A percentile compares a stretch with the other conserved stretches of the same genome.
Conservation (phyloP, 2,797 vertebrate genomes). For the Malacoraja senta region DNA sequence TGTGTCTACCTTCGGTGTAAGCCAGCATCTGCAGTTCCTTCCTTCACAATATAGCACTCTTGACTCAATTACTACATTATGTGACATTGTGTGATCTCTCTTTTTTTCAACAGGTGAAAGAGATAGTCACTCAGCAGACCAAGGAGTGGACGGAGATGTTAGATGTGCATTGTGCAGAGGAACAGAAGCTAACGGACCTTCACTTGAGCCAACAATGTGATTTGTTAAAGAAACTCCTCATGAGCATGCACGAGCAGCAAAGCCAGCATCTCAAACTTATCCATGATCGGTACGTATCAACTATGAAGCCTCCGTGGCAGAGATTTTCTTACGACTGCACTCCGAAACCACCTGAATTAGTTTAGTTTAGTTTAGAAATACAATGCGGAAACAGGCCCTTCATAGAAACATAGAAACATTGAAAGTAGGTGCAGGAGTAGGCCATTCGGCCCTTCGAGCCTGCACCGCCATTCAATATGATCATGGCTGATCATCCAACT, state of each 20-base stretch:
- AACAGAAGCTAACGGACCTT: conserved; percentile 80
- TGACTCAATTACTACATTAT: neutral
- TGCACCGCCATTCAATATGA: too few relatives aligned
- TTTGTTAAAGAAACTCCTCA: conserved; percentile 78
- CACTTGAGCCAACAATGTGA: conserved; percentile 92
- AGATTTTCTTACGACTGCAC: neutral
- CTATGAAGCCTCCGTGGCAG: neutral
- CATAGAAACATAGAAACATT: too few relatives aligned
- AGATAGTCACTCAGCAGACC: conserved; percentile 90
- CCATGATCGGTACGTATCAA: conserved; percentile 75
- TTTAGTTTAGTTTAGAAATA: too few relatives aligned
- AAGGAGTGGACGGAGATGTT: conserved; percentile 97
- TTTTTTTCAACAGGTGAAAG: conserved; percentile 73
- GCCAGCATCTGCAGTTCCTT: too few relatives aligned
- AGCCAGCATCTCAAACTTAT: conserved; percentile 84
- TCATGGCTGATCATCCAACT: too few relatives aligned
- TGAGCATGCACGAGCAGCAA: conserved; percentile 82
- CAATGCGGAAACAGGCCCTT: too few relatives aligned
- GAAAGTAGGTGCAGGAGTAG: too few relatives aligned
- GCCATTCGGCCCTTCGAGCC: too few relatives aligned
- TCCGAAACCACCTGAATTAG: neutral
- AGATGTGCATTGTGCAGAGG: conserved; percentile 78
- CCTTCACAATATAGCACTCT: too few relatives aligned
- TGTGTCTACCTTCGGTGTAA: too few relatives aligned
- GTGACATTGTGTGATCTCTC: neutral